phyloP scores from a whole-genome alignment of 2,113 vertebrate species.

The Potamarius usumacintae region DNA sequence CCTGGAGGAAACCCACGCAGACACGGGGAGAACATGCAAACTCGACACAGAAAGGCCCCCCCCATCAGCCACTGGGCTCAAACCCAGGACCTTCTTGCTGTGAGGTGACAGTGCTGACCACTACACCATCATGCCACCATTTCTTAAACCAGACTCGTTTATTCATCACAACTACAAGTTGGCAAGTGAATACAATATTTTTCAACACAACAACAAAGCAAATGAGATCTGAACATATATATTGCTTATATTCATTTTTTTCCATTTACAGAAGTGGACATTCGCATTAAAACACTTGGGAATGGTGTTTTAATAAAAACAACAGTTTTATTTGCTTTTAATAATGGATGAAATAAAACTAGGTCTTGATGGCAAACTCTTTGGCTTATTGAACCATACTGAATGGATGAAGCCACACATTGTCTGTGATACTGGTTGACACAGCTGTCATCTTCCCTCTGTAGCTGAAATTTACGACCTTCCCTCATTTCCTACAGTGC shows the following conservation, averaged over 20 bases:
- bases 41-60: too few relatives aligned
- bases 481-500: conserved; percentile 28
- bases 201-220: neutral
- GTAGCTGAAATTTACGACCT: conserved; percentile 56
- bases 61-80: too few relatives aligned
- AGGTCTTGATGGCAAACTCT: neutral
- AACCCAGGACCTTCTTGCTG: too few relatives aligned
- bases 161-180: neutral
- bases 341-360: neutral
- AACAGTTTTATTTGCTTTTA: neutral
- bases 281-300: neutral
- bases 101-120: too few relatives aligned
- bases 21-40: too few relatives aligned
- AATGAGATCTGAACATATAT: neutral
- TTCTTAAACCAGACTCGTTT: neutral
- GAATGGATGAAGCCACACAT: conserved; percentile 1
- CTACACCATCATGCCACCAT: too few relatives aligned
- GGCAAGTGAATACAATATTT: neutral
- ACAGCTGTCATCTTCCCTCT: conserved; percentile 61
- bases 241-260: neutral
- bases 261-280: neutral
- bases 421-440: conserved; percentile 45
- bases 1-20: too few relatives aligned
- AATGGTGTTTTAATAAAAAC: too few relatives aligned
- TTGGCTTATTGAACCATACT: neutral